Conservation (phyloP, 35 echinoderm and acorn worm species). For the Chiridota heheva region DNA sequence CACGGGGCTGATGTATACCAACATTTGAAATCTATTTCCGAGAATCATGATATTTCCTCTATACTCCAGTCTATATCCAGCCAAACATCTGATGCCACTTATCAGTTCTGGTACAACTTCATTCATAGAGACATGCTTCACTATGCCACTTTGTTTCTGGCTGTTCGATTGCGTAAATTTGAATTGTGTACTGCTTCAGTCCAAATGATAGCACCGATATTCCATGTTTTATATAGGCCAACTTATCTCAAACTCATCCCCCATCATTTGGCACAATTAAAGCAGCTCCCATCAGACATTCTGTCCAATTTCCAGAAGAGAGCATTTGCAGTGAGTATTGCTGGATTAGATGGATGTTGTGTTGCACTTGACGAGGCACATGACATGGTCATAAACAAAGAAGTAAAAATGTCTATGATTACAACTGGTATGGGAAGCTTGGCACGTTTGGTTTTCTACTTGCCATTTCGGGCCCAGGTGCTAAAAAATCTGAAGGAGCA, state of each 20-base stretch:
- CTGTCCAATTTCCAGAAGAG: conserved; percentile 4
- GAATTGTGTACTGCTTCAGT: conserved; percentile 33
- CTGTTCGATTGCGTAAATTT: conserved; percentile 35
- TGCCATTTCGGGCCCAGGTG: neutral
- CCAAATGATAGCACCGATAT: conserved; percentile 25
- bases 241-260: conserved; percentile 47
- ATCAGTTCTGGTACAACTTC: conserved; percentile 61
- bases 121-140: conserved; percentile 53
- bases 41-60: neutral
- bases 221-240: conserved; percentile 57
- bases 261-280: conserved; percentile 34
- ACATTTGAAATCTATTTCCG: neutral
- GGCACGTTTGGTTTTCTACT: conserved; percentile 10
- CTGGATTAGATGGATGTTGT: conserved; percentile 16
- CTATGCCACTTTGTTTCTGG: conserved; percentile 51
- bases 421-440: conserved; percentile 43
- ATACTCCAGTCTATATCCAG: too few species aligned
- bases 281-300: conserved; percentile 35
- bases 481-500: too few species aligned
- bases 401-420: conserved; percentile 49
- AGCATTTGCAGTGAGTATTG: conserved; percentile 55
- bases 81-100: conserved; percentile 28
- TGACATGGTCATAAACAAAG: conserved; percentile 68
- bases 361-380: conserved; percentile 67
- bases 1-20: neutral